Conservation (phyloP, 2,888 invertebrate species). For the Trilocha varians region DNA sequence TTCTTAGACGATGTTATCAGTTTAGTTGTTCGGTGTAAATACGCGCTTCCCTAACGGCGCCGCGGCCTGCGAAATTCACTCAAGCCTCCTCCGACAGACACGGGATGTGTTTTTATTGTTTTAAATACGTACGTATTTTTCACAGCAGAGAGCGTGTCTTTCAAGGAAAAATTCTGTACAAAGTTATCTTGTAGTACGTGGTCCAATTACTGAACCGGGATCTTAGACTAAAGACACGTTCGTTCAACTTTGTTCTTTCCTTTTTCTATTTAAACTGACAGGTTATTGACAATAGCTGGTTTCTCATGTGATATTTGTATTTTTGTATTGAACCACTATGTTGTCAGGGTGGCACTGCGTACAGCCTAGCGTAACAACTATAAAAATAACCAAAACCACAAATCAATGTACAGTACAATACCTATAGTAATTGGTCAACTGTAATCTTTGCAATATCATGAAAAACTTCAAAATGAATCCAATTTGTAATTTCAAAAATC, state of each 20-base stretch:
- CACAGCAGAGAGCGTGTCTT: slow-evolving; percentile 31
- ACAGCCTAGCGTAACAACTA: too few relatives aligned
- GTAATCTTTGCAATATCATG: too few relatives aligned
- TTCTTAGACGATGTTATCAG: slow-evolving; percentile 10
- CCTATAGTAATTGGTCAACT: too few relatives aligned
- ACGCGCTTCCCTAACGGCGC: slow-evolving; percentile 25
- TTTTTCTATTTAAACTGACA: slow-evolving; percentile 18
- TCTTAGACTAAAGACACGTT: slow-evolving; percentile 20
- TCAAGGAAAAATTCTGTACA: slow-evolving; percentile 35
- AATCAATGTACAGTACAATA: too few relatives aligned
- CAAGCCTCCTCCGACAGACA: slow-evolving; percentile 44
- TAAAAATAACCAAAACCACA: too few relatives aligned
- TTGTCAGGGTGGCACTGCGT: too few relatives aligned
- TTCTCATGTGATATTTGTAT: too few relatives aligned
- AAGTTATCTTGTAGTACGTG: slow-evolving; percentile 45
- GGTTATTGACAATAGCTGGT: slow-evolving; percentile 5
- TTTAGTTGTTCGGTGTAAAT: slow-evolving; percentile 18
- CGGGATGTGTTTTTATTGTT: slow-evolving; percentile 62
- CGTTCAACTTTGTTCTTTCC: slow-evolving; percentile 17
- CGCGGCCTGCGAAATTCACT: slow-evolving; percentile 46
- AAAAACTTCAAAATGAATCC: too few relatives aligned
- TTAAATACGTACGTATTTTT: slow-evolving; percentile 61
- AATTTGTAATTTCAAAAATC: not conserved
- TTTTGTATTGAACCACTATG: too few relatives aligned
- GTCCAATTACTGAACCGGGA: slow-evolving; percentile 39